phyloP scores from a whole-genome alignment of 2,888 invertebrate genomes.

The Hyposoter dolosus region DNA sequence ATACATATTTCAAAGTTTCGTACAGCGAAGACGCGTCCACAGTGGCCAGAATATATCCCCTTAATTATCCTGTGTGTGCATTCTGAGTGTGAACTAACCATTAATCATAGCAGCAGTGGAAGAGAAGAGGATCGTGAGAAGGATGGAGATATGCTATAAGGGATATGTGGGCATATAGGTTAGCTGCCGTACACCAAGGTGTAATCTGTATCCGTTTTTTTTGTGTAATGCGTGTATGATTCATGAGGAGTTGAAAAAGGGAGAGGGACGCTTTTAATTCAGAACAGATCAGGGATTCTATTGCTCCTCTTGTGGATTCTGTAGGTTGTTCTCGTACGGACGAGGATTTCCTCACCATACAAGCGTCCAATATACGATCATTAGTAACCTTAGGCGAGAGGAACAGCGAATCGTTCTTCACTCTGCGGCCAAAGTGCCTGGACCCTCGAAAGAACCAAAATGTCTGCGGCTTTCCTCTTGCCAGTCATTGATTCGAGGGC shows the following conservation, averaged over 20 bases:
- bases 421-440: constrained; percentile 80
- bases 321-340: constrained; percentile 46
- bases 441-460: constrained; percentile 55
- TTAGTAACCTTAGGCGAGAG: constrained; percentile 85
- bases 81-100: constrained; percentile 85
- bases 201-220: constrained; percentile 67
- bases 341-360: constrained; percentile 71
- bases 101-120: constrained; percentile 82
- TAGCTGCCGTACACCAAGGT: constrained; percentile 21
- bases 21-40: constrained; percentile 77
- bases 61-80: constrained; percentile 85
- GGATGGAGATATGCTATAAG: constrained; percentile 58
- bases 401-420: constrained; percentile 83
- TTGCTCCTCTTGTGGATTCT: constrained; percentile 84
- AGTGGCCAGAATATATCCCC: constrained; percentile 84
- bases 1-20: constrained; percentile 81
- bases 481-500: constrained; percentile 62
- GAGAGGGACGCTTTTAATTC: constrained; percentile 83
- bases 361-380: constrained; percentile 79
- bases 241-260: constrained; percentile 66
- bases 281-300: constrained; percentile 76
- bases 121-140: constrained; percentile 78
- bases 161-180: constrained; percentile 44
- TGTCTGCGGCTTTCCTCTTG: constrained; percentile 59
- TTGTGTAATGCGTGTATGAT: constrained; percentile 15